These are phyloP conservation scores for Procavia capensis DNA, from an alignment of 2,113 vertebrate species.

Conservation along the genomic window DNA sequence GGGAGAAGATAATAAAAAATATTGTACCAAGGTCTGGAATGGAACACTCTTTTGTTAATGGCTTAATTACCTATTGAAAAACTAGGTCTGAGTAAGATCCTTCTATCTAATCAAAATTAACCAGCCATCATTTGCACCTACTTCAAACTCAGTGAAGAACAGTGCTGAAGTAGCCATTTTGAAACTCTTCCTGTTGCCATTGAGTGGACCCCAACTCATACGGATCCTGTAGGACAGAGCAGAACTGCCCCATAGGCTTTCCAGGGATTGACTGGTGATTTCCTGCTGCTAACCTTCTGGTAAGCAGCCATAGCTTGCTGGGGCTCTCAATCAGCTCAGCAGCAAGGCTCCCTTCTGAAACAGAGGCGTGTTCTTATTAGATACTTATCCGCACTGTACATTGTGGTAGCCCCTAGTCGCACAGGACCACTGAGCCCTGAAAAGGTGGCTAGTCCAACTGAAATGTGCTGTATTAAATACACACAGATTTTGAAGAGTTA, in stretches of 20 bases:
- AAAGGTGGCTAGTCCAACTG: rapidly evolving
- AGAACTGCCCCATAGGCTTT: no score
- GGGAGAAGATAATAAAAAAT: no score
- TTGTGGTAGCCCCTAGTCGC: rapidly evolving
- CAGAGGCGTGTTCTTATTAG: background rate
- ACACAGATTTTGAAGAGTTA: background rate
- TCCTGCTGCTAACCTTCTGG: no score
- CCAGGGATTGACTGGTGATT: no score
- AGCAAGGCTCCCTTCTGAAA: background rate
- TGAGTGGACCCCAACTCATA: no score
- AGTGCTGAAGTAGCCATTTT: background rate
- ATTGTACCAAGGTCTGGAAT: background rate
- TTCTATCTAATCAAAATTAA: background rate
- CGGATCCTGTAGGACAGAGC: no score
- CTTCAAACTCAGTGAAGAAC: background rate
- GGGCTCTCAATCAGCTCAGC: no score
- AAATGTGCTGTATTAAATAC: rapidly evolving
- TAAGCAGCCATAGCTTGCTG: no score
- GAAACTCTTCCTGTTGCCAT: background rate
- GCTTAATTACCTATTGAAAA: rapidly evolving
- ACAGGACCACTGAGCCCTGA: rapidly evolving
- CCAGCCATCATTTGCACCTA: background rate
- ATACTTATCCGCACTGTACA: rapidly evolving
- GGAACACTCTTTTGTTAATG: background rate
- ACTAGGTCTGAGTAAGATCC: no score